Conservation (phyloP, 2,888 invertebrate species). For the Xylophagus ater region DNA sequence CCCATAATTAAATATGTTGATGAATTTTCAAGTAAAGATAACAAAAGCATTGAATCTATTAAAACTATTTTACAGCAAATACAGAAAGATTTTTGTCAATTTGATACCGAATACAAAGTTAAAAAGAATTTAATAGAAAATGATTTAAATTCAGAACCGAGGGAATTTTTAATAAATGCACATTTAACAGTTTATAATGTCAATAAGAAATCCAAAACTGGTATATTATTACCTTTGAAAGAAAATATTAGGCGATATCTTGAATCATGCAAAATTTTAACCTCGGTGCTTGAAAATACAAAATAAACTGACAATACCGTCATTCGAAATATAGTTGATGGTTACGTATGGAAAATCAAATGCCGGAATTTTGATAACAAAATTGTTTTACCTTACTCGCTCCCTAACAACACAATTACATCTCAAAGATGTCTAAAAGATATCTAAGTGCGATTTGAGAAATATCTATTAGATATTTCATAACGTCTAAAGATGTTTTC, state of each 20-base stretch:
- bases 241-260: conserved; percentile 7
- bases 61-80: too few relatives aligned
- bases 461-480: too few relatives aligned
- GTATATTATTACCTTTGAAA: conserved; percentile 8
- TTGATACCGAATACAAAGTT: conserved; percentile 27
- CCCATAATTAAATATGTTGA: conserved; percentile 13
- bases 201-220: not conserved
- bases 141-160: conserved; percentile 7
- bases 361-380: not conserved
- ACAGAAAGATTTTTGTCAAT: conserved; percentile 17
- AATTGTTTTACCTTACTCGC: not conserved
- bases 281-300: conserved; percentile 1
- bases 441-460: too few relatives aligned
- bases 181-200: conserved; percentile 1
- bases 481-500: too few relatives aligned
- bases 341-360: conserved; percentile 1
- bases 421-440: too few relatives aligned
- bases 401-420: too few relatives aligned
- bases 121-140: conserved; percentile 23
- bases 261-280: conserved; percentile 4
- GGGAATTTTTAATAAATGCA: conserved; percentile 11
- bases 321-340: conserved; percentile 1
- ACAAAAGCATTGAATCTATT: conserved; percentile 17
- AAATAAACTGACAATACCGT: not conserved
- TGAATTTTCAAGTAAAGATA: conserved; percentile 19